phyloP scores from a whole-genome alignment of 92 coral and sea anemone species.

The Heteractis magnifica region DNA sequence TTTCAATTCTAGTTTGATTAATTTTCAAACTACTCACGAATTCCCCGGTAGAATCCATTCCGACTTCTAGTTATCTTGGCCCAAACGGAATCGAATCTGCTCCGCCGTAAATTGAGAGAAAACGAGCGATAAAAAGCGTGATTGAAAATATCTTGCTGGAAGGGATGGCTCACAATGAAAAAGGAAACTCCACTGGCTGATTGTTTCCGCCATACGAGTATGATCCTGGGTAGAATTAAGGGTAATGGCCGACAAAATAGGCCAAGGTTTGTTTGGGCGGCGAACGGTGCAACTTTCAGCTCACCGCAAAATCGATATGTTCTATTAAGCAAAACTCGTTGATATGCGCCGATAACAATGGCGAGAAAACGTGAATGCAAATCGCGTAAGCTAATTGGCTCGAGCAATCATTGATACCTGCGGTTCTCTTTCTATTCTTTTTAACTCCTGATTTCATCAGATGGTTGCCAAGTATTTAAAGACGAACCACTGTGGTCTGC shows the following conservation, averaged over 20 bases:
- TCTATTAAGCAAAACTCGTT: slow-evolving; percentile 34
- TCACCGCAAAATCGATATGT: slow-evolving; percentile 38
- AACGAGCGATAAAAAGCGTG: slow-evolving; percentile 7
- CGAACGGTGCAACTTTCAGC: slow-evolving; percentile 16
- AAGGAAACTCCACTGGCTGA: slow-evolving; percentile 11
- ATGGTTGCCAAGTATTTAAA: slow-evolving; percentile 13
- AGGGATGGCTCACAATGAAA: slow-evolving; percentile 10
- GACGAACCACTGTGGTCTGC: neutral
- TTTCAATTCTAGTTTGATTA: slow-evolving; percentile 35
- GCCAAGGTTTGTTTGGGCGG: slow-evolving; percentile 26
- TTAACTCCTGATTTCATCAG: neutral
- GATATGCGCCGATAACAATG: slow-evolving; percentile 25
- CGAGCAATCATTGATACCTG: slow-evolving; percentile 22
- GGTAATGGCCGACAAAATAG: slow-evolving; percentile 23
- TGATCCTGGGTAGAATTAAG: slow-evolving; percentile 31
- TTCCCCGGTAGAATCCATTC: slow-evolving; percentile 3
- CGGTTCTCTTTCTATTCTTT: slow-evolving; percentile 17
- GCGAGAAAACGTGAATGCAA: slow-evolving; percentile 22
- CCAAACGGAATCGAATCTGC: neutral
- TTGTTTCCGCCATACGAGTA: slow-evolving; percentile 20
- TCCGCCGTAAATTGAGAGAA: neutral
- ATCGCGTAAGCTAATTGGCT: slow-evolving; percentile 34
- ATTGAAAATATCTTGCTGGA: slow-evolving; percentile 10
- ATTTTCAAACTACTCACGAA: slow-evolving; percentile 18
- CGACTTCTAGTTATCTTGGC: neutral